These are phyloP conservation scores for Cydia splendana DNA, from an alignment of 1,140 invertebrate genomes.

Conservation along the genomic window DNA sequence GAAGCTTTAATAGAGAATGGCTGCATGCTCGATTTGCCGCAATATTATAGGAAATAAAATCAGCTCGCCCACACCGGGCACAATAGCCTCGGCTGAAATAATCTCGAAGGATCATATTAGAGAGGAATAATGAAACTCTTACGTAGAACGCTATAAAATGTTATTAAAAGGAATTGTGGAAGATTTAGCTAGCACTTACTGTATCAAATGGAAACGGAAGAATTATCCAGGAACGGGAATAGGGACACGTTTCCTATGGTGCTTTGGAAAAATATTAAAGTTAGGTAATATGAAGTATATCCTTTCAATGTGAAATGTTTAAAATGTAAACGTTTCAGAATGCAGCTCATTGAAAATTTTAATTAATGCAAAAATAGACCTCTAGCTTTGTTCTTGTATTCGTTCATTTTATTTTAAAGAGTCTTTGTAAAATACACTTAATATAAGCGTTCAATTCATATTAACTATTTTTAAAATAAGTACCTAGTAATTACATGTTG, in stretches of 20 bases:
- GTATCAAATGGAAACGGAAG: background rate
- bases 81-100: constrained; percentile 41
- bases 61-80: constrained; percentile 40
- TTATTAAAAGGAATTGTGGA: constrained; percentile 16
- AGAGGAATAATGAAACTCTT: constrained; percentile 46
- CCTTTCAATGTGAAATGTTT: too few relatives aligned
- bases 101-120: constrained; percentile 48
- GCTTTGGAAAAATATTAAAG: background rate
- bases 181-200: constrained; percentile 14
- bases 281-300: too few relatives aligned
- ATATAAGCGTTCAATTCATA: too few relatives aligned
- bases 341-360: too few relatives aligned
- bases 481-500: too few relatives aligned
- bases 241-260: background rate
- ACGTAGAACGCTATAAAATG: constrained; percentile 33
- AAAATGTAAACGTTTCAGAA: too few relatives aligned
- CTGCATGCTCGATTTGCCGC: constrained; percentile 40
- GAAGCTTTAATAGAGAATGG: constrained; percentile 41
- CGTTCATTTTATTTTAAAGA: too few relatives aligned
- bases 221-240: background rate
- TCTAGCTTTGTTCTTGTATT: too few relatives aligned
- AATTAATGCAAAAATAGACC: too few relatives aligned
- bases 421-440: too few relatives aligned
- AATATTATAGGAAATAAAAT: constrained; percentile 50
- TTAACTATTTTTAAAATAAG: too few relatives aligned